Evolutionary conservation across 1,140 invertebrate species (phyloP).

Genomic region (Diabrotica undecimpunctata): DNA sequence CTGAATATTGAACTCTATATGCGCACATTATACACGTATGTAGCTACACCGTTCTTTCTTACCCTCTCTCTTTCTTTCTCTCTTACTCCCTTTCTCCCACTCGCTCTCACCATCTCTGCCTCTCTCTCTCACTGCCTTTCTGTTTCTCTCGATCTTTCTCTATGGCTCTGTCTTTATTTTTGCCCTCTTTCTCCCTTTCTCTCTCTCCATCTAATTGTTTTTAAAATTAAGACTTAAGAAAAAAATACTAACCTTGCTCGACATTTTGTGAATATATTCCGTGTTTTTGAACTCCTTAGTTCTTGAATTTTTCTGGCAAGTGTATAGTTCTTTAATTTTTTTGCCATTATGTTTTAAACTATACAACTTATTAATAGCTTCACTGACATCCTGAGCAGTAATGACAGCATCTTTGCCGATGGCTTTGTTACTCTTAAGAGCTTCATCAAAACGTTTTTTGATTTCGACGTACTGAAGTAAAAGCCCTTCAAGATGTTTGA

Average conservation of each 20-base stretch:
- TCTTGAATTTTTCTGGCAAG: slow-evolving; percentile 26
- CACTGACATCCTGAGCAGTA: slow-evolving; percentile 25
- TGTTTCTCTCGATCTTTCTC: neutral
- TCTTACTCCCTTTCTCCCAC: slow-evolving; percentile 4
- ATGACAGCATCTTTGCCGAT: slow-evolving; percentile 16
- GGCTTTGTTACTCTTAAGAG: slow-evolving; percentile 18
- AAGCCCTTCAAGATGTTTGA: slow-evolving; percentile 30
- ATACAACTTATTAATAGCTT: slow-evolving; percentile 29
- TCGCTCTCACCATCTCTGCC: too few relatives aligned
- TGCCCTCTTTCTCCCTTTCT: neutral
- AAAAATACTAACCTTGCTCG: slow-evolving; percentile 3
- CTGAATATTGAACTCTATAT: too few relatives aligned
- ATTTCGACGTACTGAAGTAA: slow-evolving; percentile 33
- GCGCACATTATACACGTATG: too few relatives aligned
- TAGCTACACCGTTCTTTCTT: too few relatives aligned
- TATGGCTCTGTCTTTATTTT: neutral
- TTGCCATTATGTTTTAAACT: slow-evolving; percentile 34
- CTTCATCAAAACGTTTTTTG: slow-evolving; percentile 32
- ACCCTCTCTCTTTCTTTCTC: neutral
- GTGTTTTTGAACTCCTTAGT: slow-evolving; percentile 27
- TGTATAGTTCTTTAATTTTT: slow-evolving; percentile 35
- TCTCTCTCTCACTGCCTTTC: neutral
- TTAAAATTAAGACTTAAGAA: too few relatives aligned
- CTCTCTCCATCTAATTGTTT: too few relatives aligned
- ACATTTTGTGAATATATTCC: slow-evolving; percentile 30